Base-by-base conservation (phyloP, 1,140 invertebrate genomes). In the Alviniconcha marisindica region DNA sequence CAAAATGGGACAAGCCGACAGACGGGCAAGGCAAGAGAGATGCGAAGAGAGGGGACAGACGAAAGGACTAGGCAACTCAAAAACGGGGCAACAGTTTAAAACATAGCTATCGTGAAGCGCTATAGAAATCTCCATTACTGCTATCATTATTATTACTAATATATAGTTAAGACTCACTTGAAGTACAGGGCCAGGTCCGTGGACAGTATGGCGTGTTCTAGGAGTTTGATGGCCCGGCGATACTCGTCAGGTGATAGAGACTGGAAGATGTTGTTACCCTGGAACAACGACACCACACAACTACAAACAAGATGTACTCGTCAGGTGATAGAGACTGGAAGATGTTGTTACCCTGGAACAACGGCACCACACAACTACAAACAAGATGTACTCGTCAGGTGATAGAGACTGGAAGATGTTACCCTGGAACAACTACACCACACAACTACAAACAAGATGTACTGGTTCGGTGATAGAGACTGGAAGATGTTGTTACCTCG, bases 111-210 rank as follows among this genome's bases (percentile, higher is more conserved):
- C n/a, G n/a, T n/a, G n/a, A n/a, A n/a, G n/a, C n/a, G n/a, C n/a
- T n/a, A n/a, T n/a, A n/a, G n/a, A n/a, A n/a, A n/a, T n/a, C n/a
- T n/a, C n/a, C n/a, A n/a, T n/a, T n/a, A n/a, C n/a, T n/a, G n/a
- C n/a, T n/a, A n/a, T n/a, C n/a, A n/a, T n/a, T n/a, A n/a, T n/a
- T n/a, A n/a, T n/a, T n/a, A n/a, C n/a, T n/a, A n/a, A n/a, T n/a
- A n/a, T n/a, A n/a, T n/a, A n/a, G n/a, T n/a, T n/a, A n/a, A 7
- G 48, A 86, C 89, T 92, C 94, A 97, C 96, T 98, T 98, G 92
- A 99, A 99, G 93, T 99, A 99, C 94, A 98, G 96, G 0, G 97
- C 98, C 83, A 99, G 94, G 94, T 99, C 98, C 18, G 98, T 99
- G 0, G 98, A 98, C 14, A 99, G 93, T 87, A 99, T 99, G 5